phyloP scores from a whole-genome alignment of 2,888 invertebrate genomes.

The Ceratothoa steindachneri region DNA sequence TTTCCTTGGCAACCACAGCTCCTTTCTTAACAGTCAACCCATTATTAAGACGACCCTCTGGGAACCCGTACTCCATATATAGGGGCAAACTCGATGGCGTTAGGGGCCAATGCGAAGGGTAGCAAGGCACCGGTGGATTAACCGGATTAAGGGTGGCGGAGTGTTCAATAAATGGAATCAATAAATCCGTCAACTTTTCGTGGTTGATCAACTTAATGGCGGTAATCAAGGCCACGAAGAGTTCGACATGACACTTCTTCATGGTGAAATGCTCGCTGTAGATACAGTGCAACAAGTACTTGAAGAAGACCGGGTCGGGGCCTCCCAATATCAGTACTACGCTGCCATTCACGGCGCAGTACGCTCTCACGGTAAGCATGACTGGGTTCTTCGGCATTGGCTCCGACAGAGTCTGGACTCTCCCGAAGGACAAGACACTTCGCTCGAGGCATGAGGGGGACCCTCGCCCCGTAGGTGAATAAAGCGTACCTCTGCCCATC shows the following conservation, averaged over 20 bases:
- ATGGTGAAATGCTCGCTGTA: neutral
- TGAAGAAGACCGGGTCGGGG: neutral
- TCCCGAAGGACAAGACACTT: neutral
- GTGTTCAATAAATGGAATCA: neutral
- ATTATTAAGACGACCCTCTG: neutral
- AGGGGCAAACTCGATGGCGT: neutral
- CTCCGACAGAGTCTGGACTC: too few species aligned
- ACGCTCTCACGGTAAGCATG: neutral
- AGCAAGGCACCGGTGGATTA: neutral
- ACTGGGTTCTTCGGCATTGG: neutral
- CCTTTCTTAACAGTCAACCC: neutral
- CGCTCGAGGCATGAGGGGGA: neutral
- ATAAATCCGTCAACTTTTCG: neutral
- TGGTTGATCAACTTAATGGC: neutral
- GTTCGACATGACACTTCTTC: neutral
- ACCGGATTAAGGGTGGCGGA: neutral
- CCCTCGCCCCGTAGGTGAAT: neutral
- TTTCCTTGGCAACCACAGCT: neutral
- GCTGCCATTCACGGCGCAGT: neutral
- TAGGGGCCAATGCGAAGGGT: too few species aligned
- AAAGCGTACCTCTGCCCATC: too few species aligned
- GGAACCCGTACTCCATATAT: neutral
- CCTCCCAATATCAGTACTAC: neutral
- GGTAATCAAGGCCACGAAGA: neutral
- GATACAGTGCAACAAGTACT: neutral